Base-by-base conservation (phyloP, 2,113 vertebrate species). In the Oxygymnocypris stewartii region DNA sequence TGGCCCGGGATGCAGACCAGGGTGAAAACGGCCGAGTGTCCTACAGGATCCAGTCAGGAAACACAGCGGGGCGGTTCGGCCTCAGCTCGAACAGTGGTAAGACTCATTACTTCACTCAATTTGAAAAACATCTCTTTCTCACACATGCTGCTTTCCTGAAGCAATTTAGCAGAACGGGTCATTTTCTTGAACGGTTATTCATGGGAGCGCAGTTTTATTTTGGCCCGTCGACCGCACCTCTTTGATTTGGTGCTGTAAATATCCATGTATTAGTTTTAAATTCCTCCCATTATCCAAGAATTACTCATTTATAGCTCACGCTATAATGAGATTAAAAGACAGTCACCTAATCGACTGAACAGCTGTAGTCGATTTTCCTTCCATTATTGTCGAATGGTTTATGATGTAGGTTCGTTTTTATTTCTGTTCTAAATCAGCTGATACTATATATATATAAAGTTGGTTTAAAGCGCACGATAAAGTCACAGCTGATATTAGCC, bases 21-120 rank as follows among this genome's bases (percentile, higher is more conserved):
- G 98, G 98, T 0, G 98, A 99, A 94, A 98, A 98, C 0, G 96
- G 97, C 0, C 92, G 96, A 0, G 94, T 99, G 49, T 95, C 95
- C 18, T 99, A 99, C 87, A 94, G 94, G 0, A 90, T 99, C 90
- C 93, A 93, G 47, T 89, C 93, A 0, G 98, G 98, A 8, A 96
- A 96, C 76, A 82, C 91, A 0, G 97, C 96, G 0, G 96, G 96
- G 0, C 92, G 94, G 83, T 99, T 99, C 90, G 95, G 94, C 86
- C 95, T 99, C 10, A 96, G 97, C 84, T 92, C 96, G 8, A 94
- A 94, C 94, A 97, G 96, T 0, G 98, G 98, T 99, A 87, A 95
- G 95, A 47, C 37, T 59, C 31, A 73, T 57, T 4, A 40, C 82
- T 49, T 81, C 82, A 8, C 42, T 49, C 16, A 51, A 4, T 44